Evolutionary conservation across 2,797 vertebrate genomes (phyloP), one percentile per base, ranked within the genome.

Genomic region (Anguilla obscura): DNA sequence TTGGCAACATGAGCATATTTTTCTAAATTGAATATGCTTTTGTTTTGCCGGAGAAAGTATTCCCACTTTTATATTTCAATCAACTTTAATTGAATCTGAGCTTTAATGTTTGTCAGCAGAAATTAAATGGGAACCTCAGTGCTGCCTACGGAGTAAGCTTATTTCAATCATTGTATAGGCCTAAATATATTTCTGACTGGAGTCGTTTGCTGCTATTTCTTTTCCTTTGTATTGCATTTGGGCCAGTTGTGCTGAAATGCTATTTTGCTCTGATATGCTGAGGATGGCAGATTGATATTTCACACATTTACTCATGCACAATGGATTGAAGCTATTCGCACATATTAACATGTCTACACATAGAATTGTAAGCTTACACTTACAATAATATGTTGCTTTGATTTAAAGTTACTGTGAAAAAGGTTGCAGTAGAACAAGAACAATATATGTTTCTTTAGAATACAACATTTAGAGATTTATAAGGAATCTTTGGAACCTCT

Each of bases 41-140:
- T 50, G 79, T 82, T 50, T 24, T 82, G 79, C 79, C 8, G 18
- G 79, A 82, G 79, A 82, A 7, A 82, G 79, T 50, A 21, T 82
- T 82, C 79, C 40, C 40, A 5, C 40, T 79, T 82, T 82, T 50
- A 82, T 82, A 82, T 82, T 48, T 50, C 45, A 82, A 50, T 82
- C 40, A 82, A 82, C 79, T 9, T 82, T 48, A 82, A 50, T 50
- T 80, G 16, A 80, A 80, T 80, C 40, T 45, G 76, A 40, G 10
- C 33, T 82, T n/a, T 82, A 48, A 50, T 82, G 79, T 82, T 82
- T 82, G 79, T 82, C 79, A 82, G 79, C 79, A 48, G 79, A 82
- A 82, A 82, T 82, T 33, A 82, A 82, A 82, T 82, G 79, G 45
- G 45, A 45, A 82, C 21, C 18, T 48, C 2, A 50, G 79, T 50